phyloP scores from a whole-genome alignment of 2,888 invertebrate genomes.

The Hipparchia semele region DNA sequence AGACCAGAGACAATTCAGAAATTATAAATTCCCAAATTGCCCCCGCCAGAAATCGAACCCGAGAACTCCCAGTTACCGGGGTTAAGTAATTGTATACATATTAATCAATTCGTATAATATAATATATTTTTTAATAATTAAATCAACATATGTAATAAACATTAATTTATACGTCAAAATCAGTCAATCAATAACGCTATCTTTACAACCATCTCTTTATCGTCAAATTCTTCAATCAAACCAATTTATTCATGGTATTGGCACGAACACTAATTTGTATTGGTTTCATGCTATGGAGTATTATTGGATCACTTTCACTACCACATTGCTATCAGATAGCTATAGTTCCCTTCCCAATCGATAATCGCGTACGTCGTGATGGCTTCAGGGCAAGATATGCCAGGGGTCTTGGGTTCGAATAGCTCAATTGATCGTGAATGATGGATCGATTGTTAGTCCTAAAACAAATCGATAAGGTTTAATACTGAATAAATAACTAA shows the following conservation, averaged over 20 bases:
- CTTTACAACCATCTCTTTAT: background rate
- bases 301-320: constrained; percentile 8
- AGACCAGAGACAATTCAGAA: too few relatives aligned
- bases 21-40: too few relatives aligned
- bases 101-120: too few relatives aligned
- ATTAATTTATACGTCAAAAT: background rate
- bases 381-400: background rate
- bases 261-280: too few relatives aligned
- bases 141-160: too few relatives aligned
- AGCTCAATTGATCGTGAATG: background rate
- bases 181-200: background rate
- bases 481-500: too few relatives aligned
- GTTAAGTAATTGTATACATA: too few relatives aligned
- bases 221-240: background rate
- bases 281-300: constrained; percentile 4
- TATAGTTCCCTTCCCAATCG: background rate
- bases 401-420: background rate
- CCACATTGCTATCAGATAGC: background rate
- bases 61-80: too few relatives aligned
- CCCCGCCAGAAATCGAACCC: too few relatives aligned
- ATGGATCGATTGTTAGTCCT: background rate
- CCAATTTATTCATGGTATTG: background rate
- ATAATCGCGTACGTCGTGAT: background rate
- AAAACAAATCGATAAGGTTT: background rate
- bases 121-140: too few relatives aligned